A percentile compares a stretch with the other conserved stretches of the same genome.
phyloP scores from a whole-genome alignment of 2,113 vertebrate genomes.

The Megalops atlanticus region DNA sequence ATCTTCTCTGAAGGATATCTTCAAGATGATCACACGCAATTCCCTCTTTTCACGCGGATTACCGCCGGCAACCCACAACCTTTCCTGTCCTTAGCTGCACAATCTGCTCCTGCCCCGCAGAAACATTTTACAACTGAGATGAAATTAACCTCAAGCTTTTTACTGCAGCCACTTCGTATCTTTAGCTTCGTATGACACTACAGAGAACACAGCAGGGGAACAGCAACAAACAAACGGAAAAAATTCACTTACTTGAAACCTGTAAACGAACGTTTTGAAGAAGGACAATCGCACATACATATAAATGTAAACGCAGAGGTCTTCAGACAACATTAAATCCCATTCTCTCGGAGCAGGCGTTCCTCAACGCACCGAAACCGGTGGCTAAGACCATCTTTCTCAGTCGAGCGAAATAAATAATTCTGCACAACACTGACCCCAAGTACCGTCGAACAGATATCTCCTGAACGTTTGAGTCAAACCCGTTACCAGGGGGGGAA shows the following conservation, averaged over 20 bases:
- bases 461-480: background rate
- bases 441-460: background rate
- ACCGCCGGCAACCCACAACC: slow-evolving; percentile 10
- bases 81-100: background rate
- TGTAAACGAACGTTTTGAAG: background rate
- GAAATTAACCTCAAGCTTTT: background rate
- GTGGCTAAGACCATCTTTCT: background rate
- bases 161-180: background rate
- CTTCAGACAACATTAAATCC: background rate
- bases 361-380: background rate
- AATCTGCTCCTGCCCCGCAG: background rate
- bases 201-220: background rate
- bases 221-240: background rate
- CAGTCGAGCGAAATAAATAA: background rate
- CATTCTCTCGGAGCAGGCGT: background rate
- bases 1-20: slow-evolving; percentile 30
- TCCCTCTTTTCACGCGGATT: slow-evolving; percentile 22
- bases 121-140: background rate
- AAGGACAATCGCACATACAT: background rate
- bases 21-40: slow-evolving; percentile 2
- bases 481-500: background rate
- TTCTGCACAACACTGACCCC: too few relatives aligned
- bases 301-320: background rate
- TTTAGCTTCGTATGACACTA: background rate
- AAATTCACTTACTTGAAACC: background rate